Evolutionary conservation across 2,113 vertebrate genomes (phyloP).

Genomic region (Xiphophorus maculatus): DNA sequence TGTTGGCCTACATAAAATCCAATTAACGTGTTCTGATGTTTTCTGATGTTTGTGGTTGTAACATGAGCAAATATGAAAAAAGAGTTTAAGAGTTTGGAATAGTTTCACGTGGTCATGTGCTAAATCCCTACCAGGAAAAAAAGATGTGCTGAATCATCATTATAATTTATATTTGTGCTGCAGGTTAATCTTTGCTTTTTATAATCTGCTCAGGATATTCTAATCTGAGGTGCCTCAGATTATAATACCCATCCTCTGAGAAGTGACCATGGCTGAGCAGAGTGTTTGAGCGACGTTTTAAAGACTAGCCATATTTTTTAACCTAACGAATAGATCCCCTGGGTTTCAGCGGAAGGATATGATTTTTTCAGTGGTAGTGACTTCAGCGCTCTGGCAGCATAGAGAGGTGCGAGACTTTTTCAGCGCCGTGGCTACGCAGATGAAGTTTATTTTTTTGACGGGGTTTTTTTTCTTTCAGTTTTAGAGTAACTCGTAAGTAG

Average conservation of each 20-base stretch:
- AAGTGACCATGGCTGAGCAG: background rate
- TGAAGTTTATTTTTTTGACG: background rate
- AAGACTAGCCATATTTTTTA: background rate
- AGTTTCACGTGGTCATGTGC: too few species aligned
- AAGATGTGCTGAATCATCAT: background rate
- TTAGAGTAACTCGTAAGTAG: conserved; percentile 15
- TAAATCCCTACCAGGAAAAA: too few species aligned
- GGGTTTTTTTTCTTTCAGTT: conserved; percentile 22
- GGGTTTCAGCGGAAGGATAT: conserved; percentile 78
- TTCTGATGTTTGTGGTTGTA: too few species aligned
- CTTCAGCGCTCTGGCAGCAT: conserved; percentile 43
- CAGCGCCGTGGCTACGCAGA: conserved; percentile 9
- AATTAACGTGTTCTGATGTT: too few species aligned
- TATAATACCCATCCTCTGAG: background rate
- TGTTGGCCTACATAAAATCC: too few species aligned
- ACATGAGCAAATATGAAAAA: too few species aligned
- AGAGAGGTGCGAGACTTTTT: conserved; percentile 58
- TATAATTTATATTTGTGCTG: background rate
- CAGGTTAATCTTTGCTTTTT: background rate
- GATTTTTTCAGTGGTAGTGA: conserved; percentile 26
- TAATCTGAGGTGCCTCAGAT: background rate
- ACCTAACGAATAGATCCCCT: conserved; percentile 52
- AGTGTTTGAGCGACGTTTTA: background rate
- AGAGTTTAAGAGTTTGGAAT: too few species aligned
- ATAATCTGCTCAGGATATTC: background rate